Evolutionary conservation across 2,113 vertebrate species (phyloP).

Genomic region (Paraplagusia blochii): DNA sequence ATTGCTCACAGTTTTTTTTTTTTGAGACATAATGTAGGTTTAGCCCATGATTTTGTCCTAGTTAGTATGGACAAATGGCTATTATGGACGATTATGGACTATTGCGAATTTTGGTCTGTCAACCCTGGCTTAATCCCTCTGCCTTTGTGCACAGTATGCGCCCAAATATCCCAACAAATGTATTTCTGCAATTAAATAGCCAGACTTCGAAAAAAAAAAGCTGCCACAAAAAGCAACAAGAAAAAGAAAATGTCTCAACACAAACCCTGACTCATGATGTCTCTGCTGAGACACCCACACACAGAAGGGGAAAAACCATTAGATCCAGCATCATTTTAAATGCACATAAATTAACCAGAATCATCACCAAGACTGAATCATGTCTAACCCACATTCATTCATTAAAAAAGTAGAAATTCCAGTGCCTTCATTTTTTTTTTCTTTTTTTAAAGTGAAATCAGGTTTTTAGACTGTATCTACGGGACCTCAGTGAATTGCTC

Average conservation of each 20-base stretch:
- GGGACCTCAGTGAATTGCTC: constrained; percentile 35
- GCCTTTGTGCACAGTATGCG: constrained; percentile 6
- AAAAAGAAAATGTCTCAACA: constrained; percentile 3
- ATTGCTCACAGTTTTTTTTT: too few relatives aligned
- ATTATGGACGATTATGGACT: too few relatives aligned
- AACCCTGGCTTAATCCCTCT: constrained; percentile 45
- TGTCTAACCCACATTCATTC: constrained; percentile 7
- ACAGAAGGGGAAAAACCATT: constrained; percentile 20
- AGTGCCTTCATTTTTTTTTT: constrained; percentile 9
- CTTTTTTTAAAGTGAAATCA: constrained; percentile 33
- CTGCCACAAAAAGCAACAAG: background rate
- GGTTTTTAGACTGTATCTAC: constrained; percentile 38
- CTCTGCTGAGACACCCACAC: constrained; percentile 25
- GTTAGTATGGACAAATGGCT: too few relatives aligned
- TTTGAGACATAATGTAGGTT: too few relatives aligned
- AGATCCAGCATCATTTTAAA: constrained; percentile 24
- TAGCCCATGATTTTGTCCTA: too few relatives aligned
- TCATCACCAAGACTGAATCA: constrained; percentile 4
- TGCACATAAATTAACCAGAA: constrained; percentile 18
- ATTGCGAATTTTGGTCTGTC: too few relatives aligned
- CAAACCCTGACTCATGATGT: constrained; percentile 25
- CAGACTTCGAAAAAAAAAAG: constrained; percentile 29
- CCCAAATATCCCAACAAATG: background rate
- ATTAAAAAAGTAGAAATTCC: constrained; percentile 23
- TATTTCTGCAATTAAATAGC: constrained; percentile 27